Evolutionary conservation across 2,888 invertebrate species (phyloP), one percentile per base, ranked within the genome.

Genomic region (Zele albiditarsus): DNA sequence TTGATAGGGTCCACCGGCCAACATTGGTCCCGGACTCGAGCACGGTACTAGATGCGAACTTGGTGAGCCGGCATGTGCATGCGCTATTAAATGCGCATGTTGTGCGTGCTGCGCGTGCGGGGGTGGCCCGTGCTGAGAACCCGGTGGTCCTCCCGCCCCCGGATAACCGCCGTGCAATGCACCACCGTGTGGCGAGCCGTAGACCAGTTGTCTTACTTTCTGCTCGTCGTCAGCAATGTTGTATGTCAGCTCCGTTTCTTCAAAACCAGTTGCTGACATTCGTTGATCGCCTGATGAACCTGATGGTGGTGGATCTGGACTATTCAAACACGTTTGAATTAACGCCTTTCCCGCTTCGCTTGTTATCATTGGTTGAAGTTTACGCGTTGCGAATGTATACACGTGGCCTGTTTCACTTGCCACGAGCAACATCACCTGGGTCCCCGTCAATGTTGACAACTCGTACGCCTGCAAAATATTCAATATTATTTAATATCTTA

Each of bases 401-500:
- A 99, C 99, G 91, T 99, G 99, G 72, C 99, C 99, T 25, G 99
- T 99, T 91, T 98, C 99, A 80, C 97, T 98, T 78, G 99, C 99
- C 81, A 99, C 99, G 88, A 99, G 92, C 85, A 99, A 92, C 99
- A 99, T 99, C 90, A 99, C 99, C 91, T 99, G 99, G 46, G 99
- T 99, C 72, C 99, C 99, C 80, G 99, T 99, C 90, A 99, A 91
- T 82, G 99, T 99, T 78, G 99, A 98, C 87, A 99, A 91, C 91
- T 99, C 99, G 92, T 99, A 99, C 75, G 99, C 99, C 99, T 99
- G 93, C 1, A 74, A 65, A 20, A 31, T 53, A 31, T 42, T 58
- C 28, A 14, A 66, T 6, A n/a, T 58, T 3, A 38, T 28, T 12
- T 12, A 28, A 67, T 70, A 16, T 23, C 10, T 10, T 14, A 70